A percentile compares a stretch with the other conserved stretches of the same genome.
These are phyloP conservation scores for Sebastolobus altivelis DNA, from an alignment of 2,797 vertebrate genomes.

Conservation along the genomic window DNA sequence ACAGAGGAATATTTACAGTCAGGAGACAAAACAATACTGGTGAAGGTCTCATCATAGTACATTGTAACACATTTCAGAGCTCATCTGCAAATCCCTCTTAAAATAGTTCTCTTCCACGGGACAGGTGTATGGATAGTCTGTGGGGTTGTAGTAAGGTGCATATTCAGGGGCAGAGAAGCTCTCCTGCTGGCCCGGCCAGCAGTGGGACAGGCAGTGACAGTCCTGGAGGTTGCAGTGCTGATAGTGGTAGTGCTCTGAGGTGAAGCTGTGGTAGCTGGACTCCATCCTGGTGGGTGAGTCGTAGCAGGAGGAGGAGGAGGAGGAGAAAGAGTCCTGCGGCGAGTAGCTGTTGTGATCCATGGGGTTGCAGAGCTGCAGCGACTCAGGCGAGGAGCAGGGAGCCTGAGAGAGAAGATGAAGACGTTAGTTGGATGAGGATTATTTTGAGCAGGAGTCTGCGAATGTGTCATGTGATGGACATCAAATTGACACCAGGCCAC, in stretches of 20 bases:
- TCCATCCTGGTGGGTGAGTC: constrained; percentile 86
- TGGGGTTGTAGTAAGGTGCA: constrained; percentile 77
- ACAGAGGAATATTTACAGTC: constrained; percentile 52
- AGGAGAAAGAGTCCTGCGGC: constrained; percentile 86
- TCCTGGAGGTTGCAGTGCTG: constrained; percentile 79
- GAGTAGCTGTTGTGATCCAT: constrained; percentile 88
- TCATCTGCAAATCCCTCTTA: constrained; percentile 82
- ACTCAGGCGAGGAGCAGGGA: constrained; percentile 84
- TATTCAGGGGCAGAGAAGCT: constrained; percentile 68
- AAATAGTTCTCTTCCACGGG: constrained; percentile 82
- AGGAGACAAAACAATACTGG: constrained; percentile 21
- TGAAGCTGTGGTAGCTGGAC: constrained; percentile 69
- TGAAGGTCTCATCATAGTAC: constrained; percentile 79
- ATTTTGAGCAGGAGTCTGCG: not conserved
- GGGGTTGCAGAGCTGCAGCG: constrained; percentile 84
- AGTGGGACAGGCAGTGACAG: constrained; percentile 80
- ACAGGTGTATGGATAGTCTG: constrained; percentile 84
- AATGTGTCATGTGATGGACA: constrained; percentile 15
- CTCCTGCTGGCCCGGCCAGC: constrained; percentile 75
- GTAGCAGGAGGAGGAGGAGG: constrained; percentile 85
- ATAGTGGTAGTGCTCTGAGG: constrained; percentile 81
- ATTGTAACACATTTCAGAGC: constrained; percentile 89
- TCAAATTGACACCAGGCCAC: constrained; percentile 5
- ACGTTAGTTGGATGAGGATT: not conserved
- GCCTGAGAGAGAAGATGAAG: constrained; percentile 74